Conservation (phyloP, 2,797 vertebrate species). For the Euphonia xanthogaster region DNA sequence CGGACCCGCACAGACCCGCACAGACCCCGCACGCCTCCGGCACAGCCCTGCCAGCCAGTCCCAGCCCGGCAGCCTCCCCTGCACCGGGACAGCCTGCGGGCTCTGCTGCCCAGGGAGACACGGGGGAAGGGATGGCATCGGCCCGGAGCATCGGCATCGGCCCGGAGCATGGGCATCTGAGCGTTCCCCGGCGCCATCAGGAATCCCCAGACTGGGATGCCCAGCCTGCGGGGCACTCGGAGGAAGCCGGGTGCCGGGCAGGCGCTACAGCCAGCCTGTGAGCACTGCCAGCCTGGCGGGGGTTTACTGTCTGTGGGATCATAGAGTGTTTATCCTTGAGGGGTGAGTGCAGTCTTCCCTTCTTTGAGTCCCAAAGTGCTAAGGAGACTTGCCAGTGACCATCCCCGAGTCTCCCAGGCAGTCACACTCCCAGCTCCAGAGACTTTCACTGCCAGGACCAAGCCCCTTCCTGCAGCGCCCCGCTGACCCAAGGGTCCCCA, state of each 20-base stretch:
- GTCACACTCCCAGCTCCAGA: not conserved
- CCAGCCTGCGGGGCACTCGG: accelerated
- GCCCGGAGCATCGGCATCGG: accelerated
- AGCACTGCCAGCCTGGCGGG: accelerated
- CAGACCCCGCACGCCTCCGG: not conserved
- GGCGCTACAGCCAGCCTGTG: not conserved
- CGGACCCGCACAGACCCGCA: no score
- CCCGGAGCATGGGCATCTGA: no score
- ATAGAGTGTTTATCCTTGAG: not conserved
- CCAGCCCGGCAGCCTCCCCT: not conserved
- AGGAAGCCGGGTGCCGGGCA: accelerated
- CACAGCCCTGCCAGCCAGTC: not conserved
- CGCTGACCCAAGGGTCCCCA: not conserved
- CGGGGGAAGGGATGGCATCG: accelerated
- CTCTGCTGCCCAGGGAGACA: accelerated
- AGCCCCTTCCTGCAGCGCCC: accelerated
- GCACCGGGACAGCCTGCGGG: no score
- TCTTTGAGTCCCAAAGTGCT: not conserved
- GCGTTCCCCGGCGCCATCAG: accelerated
- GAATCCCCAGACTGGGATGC: accelerated
- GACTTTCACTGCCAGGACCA: accelerated
- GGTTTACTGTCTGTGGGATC: not conserved
- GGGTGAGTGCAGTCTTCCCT: not conserved
- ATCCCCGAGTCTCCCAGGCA: not conserved
- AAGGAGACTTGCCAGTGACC: not conserved